Percentiles rank a stretch among this genome's conserved stretches.
Evolutionary conservation across 2,113 vertebrate species (phyloP).

Genomic region (Choloepus hoffmanni): DNA sequence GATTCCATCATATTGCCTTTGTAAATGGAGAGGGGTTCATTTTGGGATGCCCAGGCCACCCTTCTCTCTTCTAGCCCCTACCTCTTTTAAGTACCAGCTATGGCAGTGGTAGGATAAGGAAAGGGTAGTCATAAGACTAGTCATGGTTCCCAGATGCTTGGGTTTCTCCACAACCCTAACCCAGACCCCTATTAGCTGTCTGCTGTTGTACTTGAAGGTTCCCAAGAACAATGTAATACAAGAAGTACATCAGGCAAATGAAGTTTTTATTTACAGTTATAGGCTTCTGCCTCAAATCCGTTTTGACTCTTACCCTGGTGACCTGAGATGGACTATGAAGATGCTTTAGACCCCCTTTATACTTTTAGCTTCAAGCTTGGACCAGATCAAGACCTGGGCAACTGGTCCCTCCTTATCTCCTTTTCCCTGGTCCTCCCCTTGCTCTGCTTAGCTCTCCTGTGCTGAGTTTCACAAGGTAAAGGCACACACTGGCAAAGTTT

Average conservation of each 20-base stretch:
- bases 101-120: background rate
- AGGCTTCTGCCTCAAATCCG: background rate
- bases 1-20: background rate
- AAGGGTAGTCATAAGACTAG: background rate
- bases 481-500: background rate
- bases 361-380: conserved; percentile 22
- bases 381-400: background rate
- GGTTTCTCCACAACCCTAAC: background rate
- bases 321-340: conserved; percentile 14
- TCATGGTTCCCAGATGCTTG: background rate
- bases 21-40: background rate
- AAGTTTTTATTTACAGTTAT: conserved; percentile 11
- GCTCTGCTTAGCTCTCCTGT: background rate
- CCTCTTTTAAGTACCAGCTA: background rate
- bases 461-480: background rate
- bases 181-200: background rate
- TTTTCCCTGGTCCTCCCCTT: background rate
- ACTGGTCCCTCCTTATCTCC: background rate
- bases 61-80: background rate
- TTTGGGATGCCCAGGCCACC: background rate
- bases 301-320: background rate
- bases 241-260: background rate
- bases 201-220: background rate
- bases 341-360: background rate
- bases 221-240: background rate